Conservation (phyloP, 2,888 invertebrate genomes). For the Eilema caniola region DNA sequence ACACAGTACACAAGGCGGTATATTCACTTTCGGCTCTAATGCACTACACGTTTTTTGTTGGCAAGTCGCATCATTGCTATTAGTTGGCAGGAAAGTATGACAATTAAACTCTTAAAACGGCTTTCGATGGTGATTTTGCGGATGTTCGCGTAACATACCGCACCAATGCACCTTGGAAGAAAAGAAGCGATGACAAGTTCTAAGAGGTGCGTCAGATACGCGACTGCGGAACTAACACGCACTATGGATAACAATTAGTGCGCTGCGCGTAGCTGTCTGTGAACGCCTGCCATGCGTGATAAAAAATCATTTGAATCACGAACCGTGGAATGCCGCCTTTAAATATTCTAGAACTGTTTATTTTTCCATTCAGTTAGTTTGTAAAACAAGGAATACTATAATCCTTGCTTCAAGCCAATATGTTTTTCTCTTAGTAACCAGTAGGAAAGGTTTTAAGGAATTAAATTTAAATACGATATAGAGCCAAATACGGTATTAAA, state of each 20-base stretch:
- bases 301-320: not conserved
- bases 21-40: conserved; percentile 14
- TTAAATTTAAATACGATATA: not conserved
- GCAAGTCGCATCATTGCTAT: conserved; percentile 6
- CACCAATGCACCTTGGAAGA: not conserved
- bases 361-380: too few species aligned
- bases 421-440: too few species aligned
- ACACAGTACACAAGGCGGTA: conserved; percentile 49
- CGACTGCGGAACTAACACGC: not conserved
- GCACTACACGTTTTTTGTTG: conserved; percentile 8
- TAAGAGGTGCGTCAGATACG: not conserved
- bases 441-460: too few species aligned
- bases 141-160: not conserved
- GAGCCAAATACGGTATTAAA: not conserved
- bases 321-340: not conserved
- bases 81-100: not conserved
- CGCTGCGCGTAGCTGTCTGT: too few species aligned
- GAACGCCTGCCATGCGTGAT: too few species aligned
- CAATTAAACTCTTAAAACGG: not conserved
- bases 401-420: too few species aligned
- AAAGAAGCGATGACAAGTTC: too few species aligned
- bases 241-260: too few species aligned
- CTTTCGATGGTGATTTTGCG: not conserved
- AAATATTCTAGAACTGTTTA: not conserved
- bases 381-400: too few species aligned